A percentile compares a stretch with the other conserved stretches of the same genome.
Conservation (phyloP, 2,888 invertebrate genomes). For the Pasiphila rectangulata region DNA sequence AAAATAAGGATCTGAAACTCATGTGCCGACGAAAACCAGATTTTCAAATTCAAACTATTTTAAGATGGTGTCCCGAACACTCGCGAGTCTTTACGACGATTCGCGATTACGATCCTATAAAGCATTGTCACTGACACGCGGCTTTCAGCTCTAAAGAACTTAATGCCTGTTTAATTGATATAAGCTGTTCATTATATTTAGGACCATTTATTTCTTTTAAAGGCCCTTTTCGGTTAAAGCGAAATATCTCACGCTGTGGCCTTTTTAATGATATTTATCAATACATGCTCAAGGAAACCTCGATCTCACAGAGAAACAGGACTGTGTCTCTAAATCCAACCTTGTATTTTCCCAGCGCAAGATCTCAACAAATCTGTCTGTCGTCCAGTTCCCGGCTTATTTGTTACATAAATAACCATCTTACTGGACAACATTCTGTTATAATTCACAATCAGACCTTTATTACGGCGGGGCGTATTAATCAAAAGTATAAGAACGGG, state of each 20-base stretch:
- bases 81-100: conserved; percentile 56
- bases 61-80: conserved; percentile 57
- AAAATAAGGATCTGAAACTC: too few relatives aligned
- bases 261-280: conserved; percentile 5
- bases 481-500: conserved; percentile 74
- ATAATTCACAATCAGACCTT: conserved; percentile 73
- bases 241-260: background rate
- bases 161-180: conserved; percentile 61
- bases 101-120: conserved; percentile 64
- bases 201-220: conserved; percentile 38
- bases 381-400: conserved; percentile 42
- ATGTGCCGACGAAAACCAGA: conserved; percentile 41
- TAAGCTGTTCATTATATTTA: conserved; percentile 41
- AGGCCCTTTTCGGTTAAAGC: conserved; percentile 11
- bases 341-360: conserved; percentile 33
- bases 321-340: conserved; percentile 16
- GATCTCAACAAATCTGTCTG: conserved; percentile 39
- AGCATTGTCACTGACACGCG: conserved; percentile 54
- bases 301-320: background rate
- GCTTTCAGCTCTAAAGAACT: conserved; percentile 50
- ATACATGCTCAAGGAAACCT: background rate
- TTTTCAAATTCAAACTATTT: conserved; percentile 58
- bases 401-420: conserved; percentile 67
- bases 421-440: conserved; percentile 67
- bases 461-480: conserved; percentile 66